Conservation (phyloP, 2,113 vertebrate genomes). For the Lampris megalopsis region DNA sequence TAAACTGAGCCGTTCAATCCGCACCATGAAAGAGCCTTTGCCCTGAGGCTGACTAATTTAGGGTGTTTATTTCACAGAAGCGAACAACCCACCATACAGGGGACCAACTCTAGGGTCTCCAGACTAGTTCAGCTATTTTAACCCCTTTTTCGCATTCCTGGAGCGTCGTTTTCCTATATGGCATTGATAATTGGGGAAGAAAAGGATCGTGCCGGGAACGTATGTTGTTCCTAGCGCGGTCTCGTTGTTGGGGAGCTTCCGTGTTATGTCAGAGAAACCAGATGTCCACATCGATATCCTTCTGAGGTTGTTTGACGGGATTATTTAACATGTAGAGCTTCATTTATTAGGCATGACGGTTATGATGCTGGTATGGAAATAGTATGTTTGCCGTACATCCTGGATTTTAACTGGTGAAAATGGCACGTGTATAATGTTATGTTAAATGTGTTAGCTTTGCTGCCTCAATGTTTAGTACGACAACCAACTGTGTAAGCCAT, state of each 20-base stretch:
- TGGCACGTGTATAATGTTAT: slow-evolving; percentile 41
- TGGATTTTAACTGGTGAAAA: slow-evolving; percentile 17
- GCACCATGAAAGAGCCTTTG: neutral
- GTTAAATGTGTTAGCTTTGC: slow-evolving; percentile 39
- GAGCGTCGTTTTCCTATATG: too few relatives aligned
- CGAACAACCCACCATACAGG: too few relatives aligned
- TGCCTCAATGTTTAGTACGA: slow-evolving; percentile 26
- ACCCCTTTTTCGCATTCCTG: too few relatives aligned
- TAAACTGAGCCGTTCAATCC: slow-evolving; percentile 26
- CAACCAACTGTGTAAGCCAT: neutral
- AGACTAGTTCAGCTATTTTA: too few relatives aligned
- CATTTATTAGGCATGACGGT: slow-evolving; percentile 8
- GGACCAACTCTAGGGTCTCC: too few relatives aligned
- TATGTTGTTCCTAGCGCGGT: neutral
- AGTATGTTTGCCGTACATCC: neutral
- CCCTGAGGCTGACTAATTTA: too few relatives aligned
- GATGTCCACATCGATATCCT: too few relatives aligned
- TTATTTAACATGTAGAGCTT: too few relatives aligned
- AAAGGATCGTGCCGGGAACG: too few relatives aligned
- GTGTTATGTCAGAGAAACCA: neutral
- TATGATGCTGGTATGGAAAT: neutral
- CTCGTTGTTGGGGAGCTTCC: neutral
- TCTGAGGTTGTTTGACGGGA: too few relatives aligned
- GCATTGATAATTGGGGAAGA: neutral
- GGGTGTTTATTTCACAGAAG: too few relatives aligned